These are phyloP conservation scores for Portunus trituberculatus DNA, from an alignment of 1,140 invertebrate species.

Conservation along the genomic window DNA sequence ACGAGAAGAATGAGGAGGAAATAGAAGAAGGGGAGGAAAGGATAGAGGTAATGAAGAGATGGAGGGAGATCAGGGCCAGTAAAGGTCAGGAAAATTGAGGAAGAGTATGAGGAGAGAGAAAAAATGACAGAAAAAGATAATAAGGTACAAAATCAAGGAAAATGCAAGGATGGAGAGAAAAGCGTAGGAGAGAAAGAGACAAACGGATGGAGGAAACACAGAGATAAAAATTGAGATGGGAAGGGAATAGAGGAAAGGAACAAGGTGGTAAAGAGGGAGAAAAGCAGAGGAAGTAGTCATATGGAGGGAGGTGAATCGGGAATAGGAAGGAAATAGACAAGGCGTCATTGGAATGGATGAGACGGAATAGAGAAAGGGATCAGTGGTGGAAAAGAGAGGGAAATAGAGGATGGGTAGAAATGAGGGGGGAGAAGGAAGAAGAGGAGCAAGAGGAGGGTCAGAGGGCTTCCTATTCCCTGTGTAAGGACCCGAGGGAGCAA, in stretches of 20 bases:
- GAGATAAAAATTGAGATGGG: not conserved
- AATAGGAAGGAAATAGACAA: not conserved
- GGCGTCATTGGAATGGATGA: too few relatives aligned
- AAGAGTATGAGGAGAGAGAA: not conserved
- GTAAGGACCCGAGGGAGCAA: not conserved
- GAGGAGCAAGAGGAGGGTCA: not conserved
- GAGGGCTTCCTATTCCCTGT: not conserved
- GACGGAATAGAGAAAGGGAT: not conserved
- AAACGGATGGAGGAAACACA: not conserved
- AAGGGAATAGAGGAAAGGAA: not conserved
- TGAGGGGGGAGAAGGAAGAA: not conserved
- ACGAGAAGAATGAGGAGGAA: not conserved
- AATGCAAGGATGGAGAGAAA: not conserved
- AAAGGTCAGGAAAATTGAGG: too few relatives aligned
- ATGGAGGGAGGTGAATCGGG: not conserved
- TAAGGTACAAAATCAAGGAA: not conserved
- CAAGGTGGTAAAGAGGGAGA: not conserved
- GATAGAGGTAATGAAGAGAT: too few relatives aligned
- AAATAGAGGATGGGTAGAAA: not conserved
- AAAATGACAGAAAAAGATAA: too few relatives aligned
- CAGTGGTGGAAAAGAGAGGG: not conserved
- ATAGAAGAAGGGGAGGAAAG: too few relatives aligned
- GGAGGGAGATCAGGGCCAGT: too few relatives aligned
- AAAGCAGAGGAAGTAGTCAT: not conserved
- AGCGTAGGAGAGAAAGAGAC: not conserved